Conservation (phyloP, 2,797 vertebrate species). For the Poeciliopsis gracilis region DNA sequence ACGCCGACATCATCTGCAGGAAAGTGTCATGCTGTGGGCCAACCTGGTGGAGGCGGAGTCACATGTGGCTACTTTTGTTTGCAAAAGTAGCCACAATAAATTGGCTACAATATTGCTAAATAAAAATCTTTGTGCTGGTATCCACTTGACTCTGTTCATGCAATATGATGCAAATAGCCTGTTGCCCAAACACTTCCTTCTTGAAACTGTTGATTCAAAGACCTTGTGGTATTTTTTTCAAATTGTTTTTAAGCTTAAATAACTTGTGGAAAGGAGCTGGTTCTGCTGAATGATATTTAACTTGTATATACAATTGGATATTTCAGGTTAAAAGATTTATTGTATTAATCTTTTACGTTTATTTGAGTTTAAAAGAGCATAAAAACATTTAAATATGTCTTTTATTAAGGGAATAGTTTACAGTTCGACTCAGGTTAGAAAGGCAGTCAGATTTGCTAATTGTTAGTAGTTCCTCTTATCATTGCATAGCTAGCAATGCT, state of each 20-base stretch:
- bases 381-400: not conserved
- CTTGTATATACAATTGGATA: not conserved
- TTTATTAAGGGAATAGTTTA: not conserved
- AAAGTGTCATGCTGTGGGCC: not conserved
- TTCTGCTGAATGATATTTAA: not conserved
- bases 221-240: not conserved
- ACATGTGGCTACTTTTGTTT: not conserved
- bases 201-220: slow-evolving; percentile 7
- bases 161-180: slow-evolving; percentile 34
- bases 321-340: not conserved
- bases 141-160: slow-evolving; percentile 37
- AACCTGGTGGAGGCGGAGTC: not conserved
- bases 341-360: not conserved
- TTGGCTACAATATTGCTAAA: too few species aligned
- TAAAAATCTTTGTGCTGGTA: slow-evolving; percentile 9
- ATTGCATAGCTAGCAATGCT: too few species aligned
- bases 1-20: not conserved
- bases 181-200: slow-evolving; percentile 4
- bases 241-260: not conserved
- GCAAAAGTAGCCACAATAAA: too few species aligned
- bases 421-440: not conserved
- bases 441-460: not conserved
- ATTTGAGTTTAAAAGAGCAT: not conserved
- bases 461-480: not conserved
- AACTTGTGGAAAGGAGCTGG: not conserved